Percentiles rank a stretch among this genome's conserved stretches.
These are phyloP conservation scores for Luidia sarsii DNA, from an alignment of 53 echinoderm and acorn worm genomes.

Conservation along the genomic window DNA sequence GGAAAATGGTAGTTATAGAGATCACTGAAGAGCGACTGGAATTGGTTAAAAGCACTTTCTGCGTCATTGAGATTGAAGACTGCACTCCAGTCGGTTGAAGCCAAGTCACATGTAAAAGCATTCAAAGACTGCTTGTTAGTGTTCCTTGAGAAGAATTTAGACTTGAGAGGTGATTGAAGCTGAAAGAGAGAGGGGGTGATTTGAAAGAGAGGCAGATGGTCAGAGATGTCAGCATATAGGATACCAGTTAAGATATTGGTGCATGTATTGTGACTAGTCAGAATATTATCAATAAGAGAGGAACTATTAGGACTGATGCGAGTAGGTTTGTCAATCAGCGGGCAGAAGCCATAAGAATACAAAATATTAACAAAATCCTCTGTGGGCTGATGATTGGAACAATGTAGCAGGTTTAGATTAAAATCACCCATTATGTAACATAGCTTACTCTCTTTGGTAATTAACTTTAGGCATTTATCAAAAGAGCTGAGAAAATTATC, in stretches of 20 bases:
- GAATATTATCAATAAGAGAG: conserved; percentile 54
- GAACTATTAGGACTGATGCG: conserved; percentile 13
- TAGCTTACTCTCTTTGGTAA: neutral
- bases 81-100: neutral
- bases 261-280: conserved; percentile 13
- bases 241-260: neutral
- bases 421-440: conserved; percentile 55
- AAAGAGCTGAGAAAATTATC: conserved; percentile 4
- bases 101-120: neutral
- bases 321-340: conserved; percentile 51
- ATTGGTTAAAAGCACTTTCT: neutral
- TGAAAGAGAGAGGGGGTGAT: neutral
- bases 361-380: conserved; percentile 40
- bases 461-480: conserved; percentile 7
- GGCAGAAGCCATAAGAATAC: conserved; percentile 32
- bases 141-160: neutral
- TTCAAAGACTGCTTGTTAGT: neutral
- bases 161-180: neutral
- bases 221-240: neutral
- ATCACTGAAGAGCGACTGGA: neutral
- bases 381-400: neutral
- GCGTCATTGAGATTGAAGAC: neutral
- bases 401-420: conserved; percentile 30
- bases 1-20: conserved; percentile 13
- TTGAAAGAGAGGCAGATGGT: conserved; percentile 11